phyloP scores from a whole-genome alignment of 2,797 vertebrate genomes.

The Parotocinclus haroldoi region DNA sequence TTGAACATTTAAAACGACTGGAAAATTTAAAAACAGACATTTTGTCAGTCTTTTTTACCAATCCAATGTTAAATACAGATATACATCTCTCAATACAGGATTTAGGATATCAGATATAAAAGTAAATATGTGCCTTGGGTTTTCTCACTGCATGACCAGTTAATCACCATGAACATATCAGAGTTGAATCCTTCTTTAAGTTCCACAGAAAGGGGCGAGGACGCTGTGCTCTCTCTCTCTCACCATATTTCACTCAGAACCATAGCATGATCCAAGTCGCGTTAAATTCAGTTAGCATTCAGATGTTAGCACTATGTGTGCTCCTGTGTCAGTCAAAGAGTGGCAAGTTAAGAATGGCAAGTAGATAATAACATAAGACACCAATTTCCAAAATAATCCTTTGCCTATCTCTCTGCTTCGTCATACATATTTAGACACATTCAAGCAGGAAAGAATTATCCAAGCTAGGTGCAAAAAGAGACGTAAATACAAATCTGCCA shows the following conservation, averaged over 20 bases:
- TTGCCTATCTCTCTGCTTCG: neutral
- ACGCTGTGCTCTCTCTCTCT: constrained; percentile 33
- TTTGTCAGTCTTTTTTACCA: constrained; percentile 60
- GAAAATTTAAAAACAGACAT: constrained; percentile 59
- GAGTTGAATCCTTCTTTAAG: constrained; percentile 13
- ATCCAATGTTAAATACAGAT: constrained; percentile 69
- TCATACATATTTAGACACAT: neutral
- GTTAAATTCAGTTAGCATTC: constrained; percentile 22
- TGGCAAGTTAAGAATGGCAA: neutral
- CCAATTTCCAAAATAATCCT: constrained; percentile 19
- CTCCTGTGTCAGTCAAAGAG: neutral
- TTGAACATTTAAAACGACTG: constrained; percentile 55
- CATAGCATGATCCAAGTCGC: neutral
- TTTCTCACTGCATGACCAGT: constrained; percentile 60
- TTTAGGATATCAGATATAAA: constrained; percentile 69
- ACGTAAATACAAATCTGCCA: constrained; percentile 6
- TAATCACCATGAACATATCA: constrained; percentile 50
- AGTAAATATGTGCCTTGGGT: constrained; percentile 61
- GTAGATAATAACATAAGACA: constrained; percentile 9
- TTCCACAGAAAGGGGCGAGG: constrained; percentile 13
- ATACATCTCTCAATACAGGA: constrained; percentile 57
- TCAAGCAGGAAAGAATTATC: neutral
- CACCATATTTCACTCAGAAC: constrained; percentile 21
- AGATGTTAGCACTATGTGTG: constrained; percentile 1
- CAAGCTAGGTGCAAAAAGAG: neutral